phyloP scores from a whole-genome alignment of 2,888 invertebrate species.

The Stenodera caucasica region DNA sequence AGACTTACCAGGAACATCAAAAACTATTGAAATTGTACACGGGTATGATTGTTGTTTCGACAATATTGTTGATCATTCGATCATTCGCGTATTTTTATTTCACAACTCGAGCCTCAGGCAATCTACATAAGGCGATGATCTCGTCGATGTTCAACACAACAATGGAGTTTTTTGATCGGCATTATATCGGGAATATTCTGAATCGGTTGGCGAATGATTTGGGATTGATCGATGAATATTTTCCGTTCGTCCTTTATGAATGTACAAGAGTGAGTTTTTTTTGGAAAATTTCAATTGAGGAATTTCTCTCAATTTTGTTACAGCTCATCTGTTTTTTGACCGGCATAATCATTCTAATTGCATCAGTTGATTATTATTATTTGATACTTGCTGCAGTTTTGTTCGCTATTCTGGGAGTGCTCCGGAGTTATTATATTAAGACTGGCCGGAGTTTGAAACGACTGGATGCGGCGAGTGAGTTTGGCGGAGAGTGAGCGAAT shows the following conservation, averaged over 20 bases:
- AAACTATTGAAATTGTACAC: conserved; percentile 26
- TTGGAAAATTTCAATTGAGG: neutral
- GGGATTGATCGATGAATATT: conserved; percentile 32
- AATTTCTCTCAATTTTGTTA: neutral
- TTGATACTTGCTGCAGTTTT: conserved; percentile 27
- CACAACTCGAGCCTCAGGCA: conserved; percentile 26
- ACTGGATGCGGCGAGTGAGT: conserved; percentile 32
- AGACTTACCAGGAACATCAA: conserved; percentile 3
- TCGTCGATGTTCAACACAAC: conserved; percentile 64
- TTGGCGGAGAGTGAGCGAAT: too few relatives aligned
- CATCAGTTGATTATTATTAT: conserved; percentile 30
- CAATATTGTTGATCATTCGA: conserved; percentile 19
- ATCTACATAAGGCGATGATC: conserved; percentile 72
- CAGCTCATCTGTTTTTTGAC: neutral
- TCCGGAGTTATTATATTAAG: conserved; percentile 31
- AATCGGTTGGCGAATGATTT: conserved; percentile 75
- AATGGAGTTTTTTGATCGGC: conserved; percentile 77
- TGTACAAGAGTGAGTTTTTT: conserved; percentile 28
- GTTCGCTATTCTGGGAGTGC: conserved; percentile 22
- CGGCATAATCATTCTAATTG: conserved; percentile 28
- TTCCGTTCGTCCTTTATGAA: conserved; percentile 32
- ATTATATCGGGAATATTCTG: conserved; percentile 69
- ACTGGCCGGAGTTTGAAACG: conserved; percentile 37
- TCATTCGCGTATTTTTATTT: conserved; percentile 23
- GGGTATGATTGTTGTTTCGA: conserved; percentile 19